Evolutionary conservation across 2,888 invertebrate species (phyloP).

Genomic region (Cheilosia soror): DNA sequence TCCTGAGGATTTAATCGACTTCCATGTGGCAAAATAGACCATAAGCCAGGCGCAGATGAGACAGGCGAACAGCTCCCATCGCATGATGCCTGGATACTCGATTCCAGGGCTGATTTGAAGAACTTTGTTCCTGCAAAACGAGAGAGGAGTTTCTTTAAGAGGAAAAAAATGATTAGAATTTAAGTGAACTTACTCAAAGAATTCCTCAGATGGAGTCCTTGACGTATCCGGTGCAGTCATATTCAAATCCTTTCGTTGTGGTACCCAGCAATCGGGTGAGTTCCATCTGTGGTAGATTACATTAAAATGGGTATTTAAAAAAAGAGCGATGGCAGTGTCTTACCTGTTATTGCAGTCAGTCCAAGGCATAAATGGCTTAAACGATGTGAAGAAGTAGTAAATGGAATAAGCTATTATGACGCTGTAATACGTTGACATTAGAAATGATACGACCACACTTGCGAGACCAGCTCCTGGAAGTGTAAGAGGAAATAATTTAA

Average conservation of each 20-base stretch:
- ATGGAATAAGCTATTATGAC: conserved; percentile 97
- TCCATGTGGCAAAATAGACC: conserved; percentile 98
- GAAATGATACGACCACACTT: conserved; percentile 96
- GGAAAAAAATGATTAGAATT: conserved; percentile 77
- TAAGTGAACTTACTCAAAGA: conserved; percentile 90
- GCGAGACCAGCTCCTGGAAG: conserved; percentile 94
- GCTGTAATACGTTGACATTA: conserved; percentile 98
- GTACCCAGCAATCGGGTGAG: conserved; percentile 92
- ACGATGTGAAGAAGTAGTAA: conserved; percentile 96
- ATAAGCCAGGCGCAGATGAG: conserved; percentile 96
- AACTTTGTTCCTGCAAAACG: conserved; percentile 90
- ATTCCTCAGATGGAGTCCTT: conserved; percentile 95
- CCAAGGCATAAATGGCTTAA: conserved; percentile 95
- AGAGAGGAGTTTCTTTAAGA: not conserved
- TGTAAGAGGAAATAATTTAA: not conserved
- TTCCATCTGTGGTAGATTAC: conserved; percentile 85
- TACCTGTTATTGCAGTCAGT: conserved; percentile 91
- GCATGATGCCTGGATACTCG: conserved; percentile 91
- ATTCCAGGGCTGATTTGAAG: conserved; percentile 93
- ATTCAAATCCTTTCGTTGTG: conserved; percentile 85
- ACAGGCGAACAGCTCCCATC: conserved; percentile 96
- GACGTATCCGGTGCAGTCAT: conserved; percentile 89
- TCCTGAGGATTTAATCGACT: conserved; percentile 97
- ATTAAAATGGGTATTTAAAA: not conserved
- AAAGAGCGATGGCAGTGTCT: not conserved